Evolutionary conservation across 2,888 invertebrate genomes (phyloP).

Genomic region (Leucophora obtusa): DNA sequence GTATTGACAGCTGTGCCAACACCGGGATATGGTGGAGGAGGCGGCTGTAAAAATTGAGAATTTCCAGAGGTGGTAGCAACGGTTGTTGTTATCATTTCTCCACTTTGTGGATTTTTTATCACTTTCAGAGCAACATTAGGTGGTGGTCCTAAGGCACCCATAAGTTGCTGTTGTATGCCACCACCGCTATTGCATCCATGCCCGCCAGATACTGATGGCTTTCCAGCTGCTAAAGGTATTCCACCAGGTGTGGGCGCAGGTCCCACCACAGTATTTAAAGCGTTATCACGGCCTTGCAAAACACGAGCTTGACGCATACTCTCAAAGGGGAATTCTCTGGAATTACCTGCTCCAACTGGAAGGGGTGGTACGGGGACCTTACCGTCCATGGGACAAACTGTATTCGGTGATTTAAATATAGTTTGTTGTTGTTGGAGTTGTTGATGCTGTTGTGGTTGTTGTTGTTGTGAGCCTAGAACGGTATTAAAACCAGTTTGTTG

Average conservation of each 20-base stretch:
- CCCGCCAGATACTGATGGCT: conserved; percentile 31
- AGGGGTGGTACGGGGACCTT: conserved; percentile 81
- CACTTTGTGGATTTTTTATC: conserved; percentile 71
- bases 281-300: conserved; percentile 86
- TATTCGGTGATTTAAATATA: conserved; percentile 88
- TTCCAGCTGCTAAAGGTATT: conserved; percentile 51
- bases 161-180: conserved; percentile 67
- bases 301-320: conserved; percentile 95
- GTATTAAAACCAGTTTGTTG: conserved; percentile 58
- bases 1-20: conserved; percentile 66
- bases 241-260: conserved; percentile 63
- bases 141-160: conserved; percentile 68
- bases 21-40: conserved; percentile 77
- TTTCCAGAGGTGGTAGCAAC: conserved; percentile 65
- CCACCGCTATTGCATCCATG: conserved; percentile 27
- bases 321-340: conserved; percentile 88
- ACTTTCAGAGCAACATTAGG: conserved; percentile 73
- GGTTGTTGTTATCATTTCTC: conserved; percentile 67
- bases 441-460: conserved; percentile 63
- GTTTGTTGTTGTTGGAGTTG: conserved; percentile 64
- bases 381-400: conserved; percentile 91
- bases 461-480: conserved; percentile 58
- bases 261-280: conserved; percentile 76
- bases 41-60: conserved; percentile 76
- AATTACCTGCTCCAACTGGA: conserved; percentile 79